A percentile compares a stretch with the other conserved stretches of the same genome.
phyloP scores from a whole-genome alignment of 2,797 vertebrate species.

The Glossophaga mutica region DNA sequence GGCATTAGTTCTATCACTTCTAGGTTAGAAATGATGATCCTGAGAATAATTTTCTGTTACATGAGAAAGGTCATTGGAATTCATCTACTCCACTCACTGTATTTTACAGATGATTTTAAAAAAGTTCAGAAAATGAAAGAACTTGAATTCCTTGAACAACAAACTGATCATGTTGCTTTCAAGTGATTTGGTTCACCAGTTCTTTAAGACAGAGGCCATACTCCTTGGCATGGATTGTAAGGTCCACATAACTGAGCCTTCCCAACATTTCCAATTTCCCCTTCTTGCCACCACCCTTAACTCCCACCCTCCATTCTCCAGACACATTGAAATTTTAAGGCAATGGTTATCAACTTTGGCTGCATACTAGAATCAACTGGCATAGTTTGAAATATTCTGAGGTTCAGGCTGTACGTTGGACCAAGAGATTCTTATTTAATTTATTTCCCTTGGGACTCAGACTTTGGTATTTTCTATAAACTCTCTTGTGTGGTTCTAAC shows the following conservation, averaged over 20 bases:
- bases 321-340: neutral
- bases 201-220: neutral
- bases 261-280: neutral
- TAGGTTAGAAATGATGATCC: neutral
- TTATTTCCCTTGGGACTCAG: neutral
- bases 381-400: neutral
- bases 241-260: neutral
- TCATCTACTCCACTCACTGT: neutral
- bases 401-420: neutral
- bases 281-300: neutral
- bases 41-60: neutral
- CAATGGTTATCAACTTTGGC: neutral
- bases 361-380: neutral
- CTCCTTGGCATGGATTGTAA: neutral
- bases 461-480: neutral
- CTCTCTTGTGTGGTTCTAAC: neutral
- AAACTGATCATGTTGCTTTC: neutral
- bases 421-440: neutral
- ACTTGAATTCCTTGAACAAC: neutral
- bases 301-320: neutral
- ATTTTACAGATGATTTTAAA: slow-evolving; percentile 4
- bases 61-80: neutral
- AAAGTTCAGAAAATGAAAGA: slow-evolving; percentile 30
- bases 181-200: neutral
- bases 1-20: neutral